Percentiles rank a stretch among this genome's conserved stretches.
These are phyloP conservation scores for Neosalanx taihuensis DNA, from an alignment of 2,797 vertebrate species.

Conservation along the genomic window DNA sequence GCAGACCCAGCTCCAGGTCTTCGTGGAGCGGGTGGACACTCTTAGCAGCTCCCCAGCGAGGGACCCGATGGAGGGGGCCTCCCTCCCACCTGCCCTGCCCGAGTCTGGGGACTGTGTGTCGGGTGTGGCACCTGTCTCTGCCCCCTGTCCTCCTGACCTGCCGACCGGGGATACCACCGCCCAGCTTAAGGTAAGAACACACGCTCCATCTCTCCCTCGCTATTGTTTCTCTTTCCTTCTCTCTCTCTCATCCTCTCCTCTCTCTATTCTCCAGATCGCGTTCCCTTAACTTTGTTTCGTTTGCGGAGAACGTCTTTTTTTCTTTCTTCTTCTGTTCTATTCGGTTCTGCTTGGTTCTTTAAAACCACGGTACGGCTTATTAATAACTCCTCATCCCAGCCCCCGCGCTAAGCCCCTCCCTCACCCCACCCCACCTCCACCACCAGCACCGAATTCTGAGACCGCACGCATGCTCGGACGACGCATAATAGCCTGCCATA, in stretches of 20 bases:
- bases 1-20: conserved; percentile 85
- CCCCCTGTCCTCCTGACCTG: conserved; percentile 66
- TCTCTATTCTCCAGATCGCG: conserved; percentile 16
- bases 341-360: conserved; percentile 43
- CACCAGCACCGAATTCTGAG: conserved; percentile 7
- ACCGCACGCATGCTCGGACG: conserved; percentile 45
- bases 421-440: neutral
- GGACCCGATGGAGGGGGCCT: conserved; percentile 71
- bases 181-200: conserved; percentile 80
- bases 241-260: conserved; percentile 22
- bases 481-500: conserved; percentile 36
- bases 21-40: conserved; percentile 81
- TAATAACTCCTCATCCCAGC: conserved; percentile 29
- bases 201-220: conserved; percentile 23
- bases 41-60: conserved; percentile 66
- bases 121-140: conserved; percentile 39
- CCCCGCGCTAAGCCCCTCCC: conserved; percentile 37
- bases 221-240: conserved; percentile 18
- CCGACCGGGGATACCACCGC: conserved; percentile 41
- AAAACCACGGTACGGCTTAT: conserved; percentile 61
- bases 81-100: conserved; percentile 50
- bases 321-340: conserved; percentile 33
- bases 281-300: conserved; percentile 19
- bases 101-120: conserved; percentile 41
- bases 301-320: conserved; percentile 33